Evolutionary conservation across 2,888 invertebrate genomes (phyloP), one percentile per base, ranked within the genome.

Genomic region (Graphium colonna): DNA sequence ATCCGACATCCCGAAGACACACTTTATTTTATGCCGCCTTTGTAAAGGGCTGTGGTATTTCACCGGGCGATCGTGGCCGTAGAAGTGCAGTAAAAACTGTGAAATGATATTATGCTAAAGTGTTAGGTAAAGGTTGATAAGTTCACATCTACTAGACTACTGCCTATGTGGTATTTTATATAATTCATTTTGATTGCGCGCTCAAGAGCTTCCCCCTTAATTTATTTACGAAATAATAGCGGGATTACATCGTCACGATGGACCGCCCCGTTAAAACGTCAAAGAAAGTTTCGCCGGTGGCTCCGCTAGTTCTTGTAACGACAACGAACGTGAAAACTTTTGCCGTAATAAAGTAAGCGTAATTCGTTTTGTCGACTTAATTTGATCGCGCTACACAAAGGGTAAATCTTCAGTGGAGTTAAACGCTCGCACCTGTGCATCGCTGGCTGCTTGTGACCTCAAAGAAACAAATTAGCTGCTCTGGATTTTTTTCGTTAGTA

Each of bases 301-400:
- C 39, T 40, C 13, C 21, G 18, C 33, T 51, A 16, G 21, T 33
- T 42, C 26, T 26, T 18, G 38, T 26, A 43, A 43, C 36, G 43
- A 38, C 43, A 49, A 44, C 21, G 38, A 10, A 12, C 8, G n/a
- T 31, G 18, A 42, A 18, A 36, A 51, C 38, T 39, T 51, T 42
- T 13, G 1, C 17, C 12, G 10, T 49, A 49, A 42, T 33, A 42
- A 49, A 49, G 31, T 42, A 40, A 17, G 48, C 15, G 16, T 40
- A 43, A 52, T 48, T 43, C 12, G 28, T 48, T 46, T 52, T 43
- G 43, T 43, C 26, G 31, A 36, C 17, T 43, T 53, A 48, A 53
- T 44, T 53, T 53, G 38, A 39, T 48, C 26, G 28, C 44, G 21
- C 28, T 31, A 17, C 46, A 41, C 51, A 45, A 39, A 45, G 45